A percentile compares a stretch with the other conserved stretches of the same genome.
Evolutionary conservation across 1,140 invertebrate species (phyloP).

Genomic region (Drosophila virilis): DNA sequence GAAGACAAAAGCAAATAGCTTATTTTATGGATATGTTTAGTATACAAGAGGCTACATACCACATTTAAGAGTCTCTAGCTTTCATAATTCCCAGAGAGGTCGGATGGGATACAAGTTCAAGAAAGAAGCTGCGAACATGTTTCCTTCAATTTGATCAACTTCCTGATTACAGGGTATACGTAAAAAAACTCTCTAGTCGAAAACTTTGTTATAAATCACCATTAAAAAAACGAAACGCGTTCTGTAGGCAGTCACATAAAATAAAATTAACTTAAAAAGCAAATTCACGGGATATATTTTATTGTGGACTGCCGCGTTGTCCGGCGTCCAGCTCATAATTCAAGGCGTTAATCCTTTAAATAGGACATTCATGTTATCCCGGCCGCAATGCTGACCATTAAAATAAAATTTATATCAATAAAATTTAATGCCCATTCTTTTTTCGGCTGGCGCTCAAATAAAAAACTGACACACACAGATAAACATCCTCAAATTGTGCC

Average conservation of each 20-base stretch:
- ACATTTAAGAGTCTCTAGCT: neutral
- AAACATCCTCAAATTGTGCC: constrained; percentile 40
- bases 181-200: neutral
- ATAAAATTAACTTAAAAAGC: constrained; percentile 83
- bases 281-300: constrained; percentile 75
- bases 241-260: constrained; percentile 62
- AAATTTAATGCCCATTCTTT: constrained; percentile 58
- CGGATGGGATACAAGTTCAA: too few relatives aligned
- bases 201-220: constrained; percentile 67
- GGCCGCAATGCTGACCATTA: constrained; percentile 69
- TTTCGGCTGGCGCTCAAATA: constrained; percentile 13
- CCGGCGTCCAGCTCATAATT: constrained; percentile 64
- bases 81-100: neutral
- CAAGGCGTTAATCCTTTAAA: constrained; percentile 81
- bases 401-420: constrained; percentile 81
- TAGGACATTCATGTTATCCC: constrained; percentile 82
- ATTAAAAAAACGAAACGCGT: constrained; percentile 77
- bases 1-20: too few relatives aligned
- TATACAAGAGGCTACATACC: too few relatives aligned
- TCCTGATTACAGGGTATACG: constrained; percentile 28
- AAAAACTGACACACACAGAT: constrained; percentile 14
- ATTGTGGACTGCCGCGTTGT: constrained; percentile 47
- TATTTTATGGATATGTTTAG: too few relatives aligned
- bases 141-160: neutral
- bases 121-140: too few relatives aligned